Base-by-base conservation (phyloP, 2,888 invertebrate genomes). In the Endotricha flammealis region DNA sequence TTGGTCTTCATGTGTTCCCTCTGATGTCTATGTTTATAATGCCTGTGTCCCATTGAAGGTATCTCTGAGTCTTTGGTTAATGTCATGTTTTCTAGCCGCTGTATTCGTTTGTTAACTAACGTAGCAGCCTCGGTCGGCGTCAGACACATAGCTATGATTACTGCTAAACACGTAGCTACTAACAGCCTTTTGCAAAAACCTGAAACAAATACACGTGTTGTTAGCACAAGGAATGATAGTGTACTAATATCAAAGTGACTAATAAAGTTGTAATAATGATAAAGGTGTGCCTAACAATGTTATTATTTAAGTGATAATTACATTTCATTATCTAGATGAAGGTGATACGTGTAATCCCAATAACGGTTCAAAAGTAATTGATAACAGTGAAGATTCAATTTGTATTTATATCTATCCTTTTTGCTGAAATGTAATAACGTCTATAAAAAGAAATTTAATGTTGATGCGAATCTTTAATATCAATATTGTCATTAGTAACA, bases 121-220 rank as follows among this genome's bases (percentile, higher is more conserved):
- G 74, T 48, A 23, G 74, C 64, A 38, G 76, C 77, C 46, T 83
- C 83, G 28, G 63, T 59, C 54, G 79, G 74, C 51, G 67, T 74
- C 45, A 82, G 63, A 57, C 78, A 76, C 83, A 82, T 85, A 36
- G 79, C 65, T 58, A 86, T 53, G 53, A 86, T 65, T 48, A 79
- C 63, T 57, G 82, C 58, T 66, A 86, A 50, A 48, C 79, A 72
- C 69, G 74, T 65, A 78, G 82, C 85, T 75, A 83, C 75, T 73
- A 85, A 76, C 67, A 85, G 83, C 83, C 76, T 85, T 78, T 81
- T 86, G 67, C 80, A 70, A 79, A 83, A 83, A 83, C 77, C 86
- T 86, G 82, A 1, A 80, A 79, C 65, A 80, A 39, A 51, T 53
- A 64, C 36, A 57, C 9, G 34, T 7, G n/a, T 23, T 30, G 36